Evolutionary conservation across 2,888 invertebrate species (phyloP), one percentile per base, ranked within the genome.

Genomic region (Mimas tiliae): DNA sequence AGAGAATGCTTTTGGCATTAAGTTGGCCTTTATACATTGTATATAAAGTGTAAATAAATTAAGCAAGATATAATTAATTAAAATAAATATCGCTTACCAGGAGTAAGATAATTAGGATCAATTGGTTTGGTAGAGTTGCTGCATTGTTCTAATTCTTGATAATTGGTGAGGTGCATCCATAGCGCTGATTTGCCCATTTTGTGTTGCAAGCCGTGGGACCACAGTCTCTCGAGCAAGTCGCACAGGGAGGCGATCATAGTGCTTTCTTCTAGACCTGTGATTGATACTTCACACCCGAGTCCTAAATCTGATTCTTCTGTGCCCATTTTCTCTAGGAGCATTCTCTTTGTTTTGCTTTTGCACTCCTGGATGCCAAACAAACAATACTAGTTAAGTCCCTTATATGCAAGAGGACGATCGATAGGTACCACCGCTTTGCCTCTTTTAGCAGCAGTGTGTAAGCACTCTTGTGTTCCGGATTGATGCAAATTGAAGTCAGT

Each of bases 311-410:
- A 97, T 11, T 99, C 99, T 94, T 99, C 99, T 6, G 96, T 97
- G 0, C 99, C 99, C 97, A 99, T 97, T 94, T 99, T 99, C 82
- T 99, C 99, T n/a, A 99, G 96, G 47, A 99, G 94, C 98, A 99
- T 99, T 74, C 99, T 95, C 92, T 99, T 99, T 0, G 99, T 99
- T 95, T 99, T 97, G 64, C 96, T 96, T 93, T 98, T 98, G 77
- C 97, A 97, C 87, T 98, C 98, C 97, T 98, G 75, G 38, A 68
- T 63, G 16, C 21, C 67, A 52, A 64, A 68, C 27, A 42, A 45
- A 45, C 9, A 38, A 19, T 16, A 6, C 1, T 34, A 9, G 27
- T 4, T 27, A 27, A 4, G 27, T 27, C 27, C 27, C 4, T 27
- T 4, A 4, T 27, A 27, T 27, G 27, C 27, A 27, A 3, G 27